These are phyloP conservation scores for Siderastrea radians DNA, from an alignment of 92 coral and sea anemone species.

Conservation along the genomic window DNA sequence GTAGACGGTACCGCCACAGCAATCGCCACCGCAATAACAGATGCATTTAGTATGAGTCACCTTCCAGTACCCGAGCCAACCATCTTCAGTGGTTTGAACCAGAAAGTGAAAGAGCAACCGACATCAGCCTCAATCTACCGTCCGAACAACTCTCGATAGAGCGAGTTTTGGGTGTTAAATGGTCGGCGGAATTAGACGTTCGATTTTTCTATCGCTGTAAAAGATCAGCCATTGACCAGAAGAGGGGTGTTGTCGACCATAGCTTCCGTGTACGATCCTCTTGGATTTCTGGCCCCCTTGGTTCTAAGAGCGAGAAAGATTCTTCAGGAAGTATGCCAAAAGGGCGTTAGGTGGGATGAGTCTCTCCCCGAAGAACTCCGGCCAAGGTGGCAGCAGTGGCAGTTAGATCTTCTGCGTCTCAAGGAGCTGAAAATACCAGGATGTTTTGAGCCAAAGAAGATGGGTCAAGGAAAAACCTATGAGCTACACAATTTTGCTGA, in stretches of 20 bases:
- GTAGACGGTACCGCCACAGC: too few species aligned
- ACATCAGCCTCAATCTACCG: too few species aligned
- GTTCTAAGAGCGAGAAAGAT: constrained; percentile 23
- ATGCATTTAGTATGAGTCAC: too few species aligned
- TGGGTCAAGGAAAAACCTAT: background rate
- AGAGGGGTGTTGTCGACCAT: constrained; percentile 1
- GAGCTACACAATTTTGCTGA: constrained; percentile 17
- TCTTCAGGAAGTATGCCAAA: background rate
- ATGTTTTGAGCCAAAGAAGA: constrained; percentile 16
- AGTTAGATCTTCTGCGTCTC: background rate
- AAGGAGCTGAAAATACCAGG: constrained; percentile 10
- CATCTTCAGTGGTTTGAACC: too few species aligned
- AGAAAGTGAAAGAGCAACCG: too few species aligned
- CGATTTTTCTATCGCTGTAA: background rate
- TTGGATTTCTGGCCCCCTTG: constrained; percentile 40
- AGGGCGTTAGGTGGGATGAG: constrained; percentile 18
- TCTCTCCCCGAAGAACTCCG: constrained; percentile 19
- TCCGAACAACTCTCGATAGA: too few species aligned
- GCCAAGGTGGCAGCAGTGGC: constrained; percentile 39
- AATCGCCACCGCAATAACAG: too few species aligned
- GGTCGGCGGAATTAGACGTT: constrained; percentile 42
- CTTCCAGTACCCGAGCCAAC: too few species aligned
- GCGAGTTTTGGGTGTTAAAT: too few species aligned
- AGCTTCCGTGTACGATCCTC: constrained; percentile 20
- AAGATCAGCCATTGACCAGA: constrained; percentile 21